Percentiles rank a stretch among this genome's conserved stretches.
Evolutionary conservation across 2,113 vertebrate genomes (phyloP).

Genomic region (Shinisaurus crocodilurus): DNA sequence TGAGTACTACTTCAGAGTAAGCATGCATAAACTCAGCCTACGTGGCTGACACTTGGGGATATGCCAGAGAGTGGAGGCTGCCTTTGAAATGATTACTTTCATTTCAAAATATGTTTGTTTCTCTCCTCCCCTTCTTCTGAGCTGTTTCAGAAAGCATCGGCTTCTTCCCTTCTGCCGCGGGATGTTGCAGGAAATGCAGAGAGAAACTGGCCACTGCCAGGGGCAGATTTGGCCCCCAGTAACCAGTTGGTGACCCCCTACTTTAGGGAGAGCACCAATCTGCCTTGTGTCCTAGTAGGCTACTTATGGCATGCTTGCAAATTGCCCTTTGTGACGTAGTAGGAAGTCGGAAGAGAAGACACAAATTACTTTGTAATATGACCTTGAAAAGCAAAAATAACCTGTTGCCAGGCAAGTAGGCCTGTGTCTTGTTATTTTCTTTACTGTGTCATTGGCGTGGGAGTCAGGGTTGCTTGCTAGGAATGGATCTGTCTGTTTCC

Average conservation of each 20-base stretch:
- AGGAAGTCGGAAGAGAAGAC: neutral
- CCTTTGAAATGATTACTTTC: neutral
- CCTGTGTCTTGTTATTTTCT: too few relatives aligned
- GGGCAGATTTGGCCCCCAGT: neutral
- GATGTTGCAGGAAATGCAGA: neutral
- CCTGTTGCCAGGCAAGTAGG: neutral
- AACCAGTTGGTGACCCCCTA: neutral
- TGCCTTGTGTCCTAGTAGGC: neutral
- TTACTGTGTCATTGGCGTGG: too few relatives aligned
- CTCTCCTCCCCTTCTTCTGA: neutral
- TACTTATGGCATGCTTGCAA: neutral
- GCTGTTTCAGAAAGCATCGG: neutral
- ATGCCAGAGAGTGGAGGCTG: too few relatives aligned
- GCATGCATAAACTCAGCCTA: neutral
- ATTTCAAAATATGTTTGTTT: neutral
- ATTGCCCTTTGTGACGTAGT: neutral
- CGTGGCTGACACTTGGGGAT: neutral
- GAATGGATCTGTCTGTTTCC: too few relatives aligned
- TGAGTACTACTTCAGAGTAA: neutral
- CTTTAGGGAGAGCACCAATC: neutral
- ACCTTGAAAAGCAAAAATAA: neutral
- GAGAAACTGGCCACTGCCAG: neutral
- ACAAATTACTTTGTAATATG: neutral
- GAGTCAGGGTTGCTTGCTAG: too few relatives aligned
- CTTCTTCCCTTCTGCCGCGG: neutral